These are phyloP conservation scores for Bembecia ichneumoniformis DNA, from an alignment of 2,888 invertebrate species.

Conservation along the genomic window DNA sequence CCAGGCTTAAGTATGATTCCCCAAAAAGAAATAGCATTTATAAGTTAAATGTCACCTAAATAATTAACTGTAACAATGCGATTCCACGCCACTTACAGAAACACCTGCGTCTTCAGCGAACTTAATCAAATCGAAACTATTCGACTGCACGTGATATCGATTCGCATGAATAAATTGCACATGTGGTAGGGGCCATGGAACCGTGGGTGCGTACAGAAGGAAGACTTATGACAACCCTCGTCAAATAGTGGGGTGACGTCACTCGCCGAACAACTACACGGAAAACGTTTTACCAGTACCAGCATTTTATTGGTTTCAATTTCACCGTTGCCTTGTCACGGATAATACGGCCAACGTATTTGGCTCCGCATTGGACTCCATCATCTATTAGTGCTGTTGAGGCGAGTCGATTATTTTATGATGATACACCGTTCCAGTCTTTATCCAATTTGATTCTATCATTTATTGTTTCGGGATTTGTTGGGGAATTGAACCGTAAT, in stretches of 20 bases:
- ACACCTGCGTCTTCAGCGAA: no score
- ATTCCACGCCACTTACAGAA: no score
- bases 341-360: conserved; percentile 34
- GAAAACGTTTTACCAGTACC: conserved; percentile 58
- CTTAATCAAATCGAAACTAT: no score
- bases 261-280: conserved; percentile 36
- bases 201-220: conserved; percentile 23
- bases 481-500: not conserved
- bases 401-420: conserved; percentile 7
- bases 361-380: conserved; percentile 17
- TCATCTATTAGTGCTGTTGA: conserved; percentile 28
- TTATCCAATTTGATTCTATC: not conserved
- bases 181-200: not conserved
- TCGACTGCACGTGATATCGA: not conserved
- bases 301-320: conserved; percentile 69
- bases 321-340: conserved; percentile 52
- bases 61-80: no score
- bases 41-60: no score
- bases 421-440: conserved; percentile 6
- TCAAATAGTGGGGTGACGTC: conserved; percentile 40
- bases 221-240: conserved; percentile 70
- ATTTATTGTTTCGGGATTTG: not conserved
- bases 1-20: no score
- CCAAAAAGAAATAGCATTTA: no score
- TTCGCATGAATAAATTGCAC: not conserved